A percentile compares a stretch with the other conserved stretches of the same genome.
These are phyloP conservation scores for Pseudococcus viburni DNA, from an alignment of 2,888 invertebrate species.

Conservation along the genomic window DNA sequence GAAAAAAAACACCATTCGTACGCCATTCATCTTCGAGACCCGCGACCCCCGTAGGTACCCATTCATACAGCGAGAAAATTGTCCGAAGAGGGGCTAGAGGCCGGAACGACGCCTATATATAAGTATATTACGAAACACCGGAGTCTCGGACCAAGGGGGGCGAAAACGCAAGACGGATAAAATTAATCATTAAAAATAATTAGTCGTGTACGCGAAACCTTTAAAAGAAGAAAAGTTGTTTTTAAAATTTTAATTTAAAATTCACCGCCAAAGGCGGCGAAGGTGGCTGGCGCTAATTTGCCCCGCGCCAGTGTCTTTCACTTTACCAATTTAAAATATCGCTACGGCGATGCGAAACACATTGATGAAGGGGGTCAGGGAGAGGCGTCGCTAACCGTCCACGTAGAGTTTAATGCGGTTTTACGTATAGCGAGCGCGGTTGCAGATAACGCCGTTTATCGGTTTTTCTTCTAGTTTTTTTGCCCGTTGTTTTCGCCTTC, in stretches of 20 bases:
- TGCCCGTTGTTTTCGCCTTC: neutral
- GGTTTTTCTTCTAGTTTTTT: conserved; percentile 21
- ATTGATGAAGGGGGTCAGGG: neutral
- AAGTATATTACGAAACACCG: neutral
- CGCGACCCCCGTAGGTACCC: conserved; percentile 4
- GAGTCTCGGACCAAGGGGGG: neutral
- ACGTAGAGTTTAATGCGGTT: conserved; percentile 40
- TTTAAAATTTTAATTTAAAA: conserved; percentile 59
- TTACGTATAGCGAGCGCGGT: neutral
- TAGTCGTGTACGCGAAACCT: conserved; percentile 43
- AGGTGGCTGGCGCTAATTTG: conserved; percentile 6
- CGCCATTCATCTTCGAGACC: conserved; percentile 19
- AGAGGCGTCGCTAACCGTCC: neutral
- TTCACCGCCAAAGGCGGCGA: neutral
- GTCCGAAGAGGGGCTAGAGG: neutral
- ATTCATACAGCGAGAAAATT: neutral
- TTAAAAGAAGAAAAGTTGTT: conserved; percentile 33
- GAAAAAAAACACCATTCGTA: conserved; percentile 20
- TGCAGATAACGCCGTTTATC: conserved; percentile 47
- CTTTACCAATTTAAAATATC: conserved; percentile 39
- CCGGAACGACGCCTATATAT: neutral
- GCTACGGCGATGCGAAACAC: neutral
- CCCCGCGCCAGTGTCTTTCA: neutral
- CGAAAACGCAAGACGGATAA: conserved; percentile 19
- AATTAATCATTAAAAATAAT: conserved; percentile 58